Evolutionary conservation across 2,888 invertebrate species (phyloP).

Genomic region (Drosophila yooni): DNA sequence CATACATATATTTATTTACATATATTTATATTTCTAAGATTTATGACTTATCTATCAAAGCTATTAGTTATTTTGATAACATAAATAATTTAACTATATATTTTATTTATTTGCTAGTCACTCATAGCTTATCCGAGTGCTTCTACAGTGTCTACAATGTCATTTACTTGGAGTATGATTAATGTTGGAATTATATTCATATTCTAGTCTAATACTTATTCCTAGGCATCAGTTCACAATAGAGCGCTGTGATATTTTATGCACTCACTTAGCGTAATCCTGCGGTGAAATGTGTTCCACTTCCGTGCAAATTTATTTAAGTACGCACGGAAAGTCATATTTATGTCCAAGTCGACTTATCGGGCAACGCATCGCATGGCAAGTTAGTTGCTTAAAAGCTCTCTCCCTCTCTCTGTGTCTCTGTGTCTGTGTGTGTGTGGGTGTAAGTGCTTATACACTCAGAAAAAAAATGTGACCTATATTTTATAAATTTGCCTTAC

Average conservation of each 20-base stretch:
- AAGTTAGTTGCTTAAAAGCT: constrained; percentile 58
- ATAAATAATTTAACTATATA: background rate
- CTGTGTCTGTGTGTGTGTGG: constrained; percentile 7
- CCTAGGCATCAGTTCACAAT: background rate
- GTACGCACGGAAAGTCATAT: constrained; percentile 47
- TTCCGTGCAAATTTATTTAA: constrained; percentile 52
- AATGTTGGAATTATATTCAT: constrained; percentile 18
- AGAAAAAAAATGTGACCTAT: rapidly evolving
- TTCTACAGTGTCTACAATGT: background rate
- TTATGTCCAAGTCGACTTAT: constrained; percentile 52
- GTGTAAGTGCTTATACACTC: background rate
- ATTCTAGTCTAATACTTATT: background rate
- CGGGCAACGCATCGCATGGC: constrained; percentile 20
- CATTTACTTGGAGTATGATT: constrained; percentile 22
- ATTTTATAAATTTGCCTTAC: background rate
- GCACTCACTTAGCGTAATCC: constrained; percentile 69
- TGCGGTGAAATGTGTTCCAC: constrained; percentile 64
- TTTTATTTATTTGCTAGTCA: background rate
- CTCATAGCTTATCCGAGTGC: background rate
- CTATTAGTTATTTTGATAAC: background rate
- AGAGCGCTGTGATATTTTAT: constrained; percentile 33
- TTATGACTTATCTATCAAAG: background rate
- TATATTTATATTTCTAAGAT: background rate
- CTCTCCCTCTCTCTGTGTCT: constrained; percentile 8
- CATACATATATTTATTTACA: background rate